Evolutionary conservation across 2,113 vertebrate species (phyloP).

Genomic region (Eidolon helvum): DNA sequence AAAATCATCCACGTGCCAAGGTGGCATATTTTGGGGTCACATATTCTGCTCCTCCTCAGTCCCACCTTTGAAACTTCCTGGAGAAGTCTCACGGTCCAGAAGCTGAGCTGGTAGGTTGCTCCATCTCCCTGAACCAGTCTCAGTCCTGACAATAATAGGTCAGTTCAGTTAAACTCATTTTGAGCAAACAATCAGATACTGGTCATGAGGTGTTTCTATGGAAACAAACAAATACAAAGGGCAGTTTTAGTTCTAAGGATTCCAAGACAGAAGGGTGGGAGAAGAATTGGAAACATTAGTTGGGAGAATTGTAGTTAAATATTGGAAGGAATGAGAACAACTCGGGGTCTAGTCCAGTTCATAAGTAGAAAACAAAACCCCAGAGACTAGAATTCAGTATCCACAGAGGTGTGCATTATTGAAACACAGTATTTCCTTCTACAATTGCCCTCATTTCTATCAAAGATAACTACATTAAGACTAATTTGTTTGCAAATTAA

Average conservation of each 20-base stretch:
- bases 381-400: background rate
- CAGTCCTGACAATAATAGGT: background rate
- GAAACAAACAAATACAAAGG: background rate
- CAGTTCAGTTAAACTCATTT: background rate
- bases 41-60: background rate
- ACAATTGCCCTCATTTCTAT: background rate
- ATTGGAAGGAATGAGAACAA: background rate
- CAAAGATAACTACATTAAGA: background rate
- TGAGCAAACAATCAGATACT: background rate
- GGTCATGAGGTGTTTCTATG: background rate
- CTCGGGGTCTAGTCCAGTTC: background rate
- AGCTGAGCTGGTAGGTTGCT: background rate
- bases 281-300: background rate
- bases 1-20: background rate
- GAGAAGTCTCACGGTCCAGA: background rate
- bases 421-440: background rate
- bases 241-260: background rate
- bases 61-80: background rate
- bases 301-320: background rate
- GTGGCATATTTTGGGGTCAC: background rate
- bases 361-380: no score
- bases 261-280: background rate
- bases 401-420: background rate
- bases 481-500: background rate
- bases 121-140: background rate